Evolutionary conservation across 2,113 vertebrate species (phyloP).

Genomic region (Trichechus manatus): DNA sequence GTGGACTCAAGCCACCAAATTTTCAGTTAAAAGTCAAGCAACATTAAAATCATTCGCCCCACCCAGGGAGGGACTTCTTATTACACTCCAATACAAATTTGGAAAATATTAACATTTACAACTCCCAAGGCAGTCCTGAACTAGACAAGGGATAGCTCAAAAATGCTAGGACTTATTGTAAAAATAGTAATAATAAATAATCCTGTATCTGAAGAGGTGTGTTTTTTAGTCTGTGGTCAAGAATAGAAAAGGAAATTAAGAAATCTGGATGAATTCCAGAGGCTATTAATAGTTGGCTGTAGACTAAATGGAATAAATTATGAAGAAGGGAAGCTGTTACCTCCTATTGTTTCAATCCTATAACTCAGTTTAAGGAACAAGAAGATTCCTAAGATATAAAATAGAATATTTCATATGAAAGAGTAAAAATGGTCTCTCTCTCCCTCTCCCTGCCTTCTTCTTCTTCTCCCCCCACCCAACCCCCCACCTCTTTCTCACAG

Average conservation of each 20-base stretch:
- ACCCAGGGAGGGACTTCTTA: no score
- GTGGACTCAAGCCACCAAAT: no score
- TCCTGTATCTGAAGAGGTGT: neutral
- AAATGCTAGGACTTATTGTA: neutral
- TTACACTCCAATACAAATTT: neutral
- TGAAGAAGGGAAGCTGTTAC: neutral
- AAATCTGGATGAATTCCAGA: neutral
- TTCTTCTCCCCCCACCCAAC: no score
- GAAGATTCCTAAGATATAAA: conserved; percentile 63
- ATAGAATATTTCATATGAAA: conserved; percentile 54
- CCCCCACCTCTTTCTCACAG: no score
- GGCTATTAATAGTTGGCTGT: conserved; percentile 10
- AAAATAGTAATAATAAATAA: conserved; percentile 13
- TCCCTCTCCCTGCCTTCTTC: neutral
- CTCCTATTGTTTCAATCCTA: conserved; percentile 41
- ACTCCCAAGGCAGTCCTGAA: neutral
- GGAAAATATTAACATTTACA: neutral
- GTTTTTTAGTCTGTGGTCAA: neutral
- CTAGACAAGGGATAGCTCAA: neutral
- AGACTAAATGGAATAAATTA: conserved; percentile 30
- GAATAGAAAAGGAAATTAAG: neutral
- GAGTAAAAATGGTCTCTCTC: conserved; percentile 40
- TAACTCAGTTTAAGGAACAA: neutral
- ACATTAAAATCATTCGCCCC: no score
- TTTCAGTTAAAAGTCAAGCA: no score